Evolutionary conservation across 2,888 invertebrate genomes (phyloP), one percentile per base, ranked within the genome.

Genomic region (Mongoloraphidia duomilia): DNA sequence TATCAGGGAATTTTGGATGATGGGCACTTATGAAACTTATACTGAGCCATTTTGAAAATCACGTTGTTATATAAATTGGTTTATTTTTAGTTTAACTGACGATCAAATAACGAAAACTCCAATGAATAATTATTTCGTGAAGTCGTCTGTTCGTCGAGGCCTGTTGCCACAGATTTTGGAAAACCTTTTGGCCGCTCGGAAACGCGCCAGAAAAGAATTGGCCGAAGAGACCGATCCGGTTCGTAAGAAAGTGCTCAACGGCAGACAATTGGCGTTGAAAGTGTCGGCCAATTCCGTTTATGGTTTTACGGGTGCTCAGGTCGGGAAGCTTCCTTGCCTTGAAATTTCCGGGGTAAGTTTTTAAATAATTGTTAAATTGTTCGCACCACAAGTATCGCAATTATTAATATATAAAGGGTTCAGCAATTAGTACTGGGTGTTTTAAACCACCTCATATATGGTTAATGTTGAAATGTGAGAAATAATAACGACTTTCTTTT

Each of bases 231-330:
- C 81, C 34, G 96, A 98, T 75, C 92, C 94, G 0, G 86, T 96
- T 56, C 86, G 86, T 64, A 77, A 86, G 57, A 90, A 92, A 61
- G 93, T 97, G 3, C 72, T 97, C 53, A 96, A 97, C 75, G 98
- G 98, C 50, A 74, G 98, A 58, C 98, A 99, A 65, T 72, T 95
- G 57, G 98, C 98, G 43, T 72, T 98, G 57, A 99, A 99, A 74
- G 93, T 99, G 47, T 93, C 93, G 58, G 98, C 98, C 1, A 99
- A 99, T 72, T 98, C 98, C 12, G 98, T 99, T 0, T 99, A 99
- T 69, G 98, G 98, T 39, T 99, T 99, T 64, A 99, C 98, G 8
- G 98, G 98, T n/a, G 95, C 96, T 37, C 93, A 94, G 72, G 87
- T 92, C 48, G 95, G 95, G 39, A 95, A 94, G 68, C 68, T 95